Conservation (phyloP, 2,797 vertebrate genomes). For the Apodemus agrarius region DNA sequence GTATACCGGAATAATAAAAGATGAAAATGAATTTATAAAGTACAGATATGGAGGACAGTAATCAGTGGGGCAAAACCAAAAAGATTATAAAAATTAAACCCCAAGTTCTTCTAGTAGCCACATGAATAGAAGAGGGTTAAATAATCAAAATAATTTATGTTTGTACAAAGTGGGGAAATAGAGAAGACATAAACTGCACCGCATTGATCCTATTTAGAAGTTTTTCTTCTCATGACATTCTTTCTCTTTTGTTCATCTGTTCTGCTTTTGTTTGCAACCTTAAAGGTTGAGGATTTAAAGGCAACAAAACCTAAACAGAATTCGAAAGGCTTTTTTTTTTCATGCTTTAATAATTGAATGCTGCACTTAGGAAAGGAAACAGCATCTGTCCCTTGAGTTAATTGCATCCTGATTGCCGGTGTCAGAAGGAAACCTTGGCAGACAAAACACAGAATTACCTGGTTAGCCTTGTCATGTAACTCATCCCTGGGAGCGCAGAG, state of each 20-base stretch:
- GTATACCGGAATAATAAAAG: background rate
- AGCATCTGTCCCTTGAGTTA: constrained; percentile 21
- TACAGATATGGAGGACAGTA: background rate
- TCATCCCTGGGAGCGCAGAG: constrained; percentile 10
- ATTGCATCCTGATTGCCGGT: constrained; percentile 50
- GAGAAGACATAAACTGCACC: background rate
- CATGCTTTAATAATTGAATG: constrained; percentile 58
- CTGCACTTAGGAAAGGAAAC: constrained; percentile 39
- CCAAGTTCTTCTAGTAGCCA: background rate
- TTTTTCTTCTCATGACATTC: constrained; percentile 32
- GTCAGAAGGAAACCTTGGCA: constrained; percentile 65
- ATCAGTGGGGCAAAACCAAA: background rate
- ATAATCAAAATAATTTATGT: background rate
- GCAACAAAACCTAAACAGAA: background rate
- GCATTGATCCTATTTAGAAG: background rate
- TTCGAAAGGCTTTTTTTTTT: constrained; percentile 40
- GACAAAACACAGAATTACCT: constrained; percentile 84
- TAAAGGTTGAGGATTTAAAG: constrained; percentile 27
- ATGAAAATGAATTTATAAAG: background rate
- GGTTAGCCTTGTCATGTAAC: constrained; percentile 69
- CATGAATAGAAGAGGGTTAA: background rate
- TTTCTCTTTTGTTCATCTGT: background rate
- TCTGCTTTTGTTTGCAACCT: constrained; percentile 53
- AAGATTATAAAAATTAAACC: background rate
- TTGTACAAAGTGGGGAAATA: background rate